phyloP scores from a whole-genome alignment of 37 sponge, comb jelly and placozoan genomes.

The Halisarca cf. caerulea region DNA sequence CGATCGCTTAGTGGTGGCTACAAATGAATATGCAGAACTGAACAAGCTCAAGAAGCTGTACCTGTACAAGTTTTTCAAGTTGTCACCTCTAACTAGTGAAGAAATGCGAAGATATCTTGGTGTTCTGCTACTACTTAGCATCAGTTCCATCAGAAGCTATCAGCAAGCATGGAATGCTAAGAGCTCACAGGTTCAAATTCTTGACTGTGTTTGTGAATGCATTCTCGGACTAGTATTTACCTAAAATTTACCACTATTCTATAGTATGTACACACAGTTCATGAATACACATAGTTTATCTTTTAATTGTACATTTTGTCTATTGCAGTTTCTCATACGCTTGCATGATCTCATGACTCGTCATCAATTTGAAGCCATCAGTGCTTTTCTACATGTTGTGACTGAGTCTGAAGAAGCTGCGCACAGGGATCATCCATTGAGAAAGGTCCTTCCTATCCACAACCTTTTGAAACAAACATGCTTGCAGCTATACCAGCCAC shows the following conservation, averaged over 20 bases:
- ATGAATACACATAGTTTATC: no score
- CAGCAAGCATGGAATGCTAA: background rate
- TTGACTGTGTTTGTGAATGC: no score
- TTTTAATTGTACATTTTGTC: no score
- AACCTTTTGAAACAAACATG: background rate
- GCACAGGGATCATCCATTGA: background rate
- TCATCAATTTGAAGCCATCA: conserved; percentile 9
- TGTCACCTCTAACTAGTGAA: background rate
- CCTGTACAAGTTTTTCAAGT: background rate
- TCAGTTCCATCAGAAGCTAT: background rate
- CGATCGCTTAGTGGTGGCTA: background rate
- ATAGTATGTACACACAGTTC: no score
- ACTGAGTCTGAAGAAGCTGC: background rate
- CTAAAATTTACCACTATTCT: no score
- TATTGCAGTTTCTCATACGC: background rate
- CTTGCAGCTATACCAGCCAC: conserved; percentile 1
- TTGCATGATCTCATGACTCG: background rate
- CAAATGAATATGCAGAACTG: conserved; percentile 7
- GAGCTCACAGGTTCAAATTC: background rate
- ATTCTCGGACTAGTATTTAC: no score
- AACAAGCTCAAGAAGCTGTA: background rate
- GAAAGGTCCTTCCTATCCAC: background rate
- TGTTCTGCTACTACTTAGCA: background rate
- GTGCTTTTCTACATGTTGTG: background rate
- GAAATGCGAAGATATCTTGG: background rate